Base-by-base conservation (phyloP, 2,888 invertebrate species). In the Tricholauxania praeusta region DNA sequence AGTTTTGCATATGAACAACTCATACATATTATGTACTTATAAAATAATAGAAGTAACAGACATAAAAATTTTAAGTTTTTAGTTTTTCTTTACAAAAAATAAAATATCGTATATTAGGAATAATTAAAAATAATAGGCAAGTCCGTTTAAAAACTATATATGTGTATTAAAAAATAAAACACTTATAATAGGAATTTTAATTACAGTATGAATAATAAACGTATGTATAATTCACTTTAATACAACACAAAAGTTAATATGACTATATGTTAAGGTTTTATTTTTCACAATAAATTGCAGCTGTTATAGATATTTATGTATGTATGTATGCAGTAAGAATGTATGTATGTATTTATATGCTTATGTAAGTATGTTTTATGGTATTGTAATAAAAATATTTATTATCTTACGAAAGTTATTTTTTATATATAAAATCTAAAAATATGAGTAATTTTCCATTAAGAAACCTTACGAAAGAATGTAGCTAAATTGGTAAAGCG, bases 91-190 rank as follows among this genome's bases (percentile, higher is more conserved):
- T 55, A 67, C 55, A 67, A 47, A 62, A 72, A 53, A 12, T 55
- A 55, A 53, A 67, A 62, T 32, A 55, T 67, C 47, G 53, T 60
- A 19, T 28, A 60, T 22, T 72, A 72, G 14, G 4, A 28, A 51
- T 73, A 67, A 68, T 64, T 59, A 69, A 69, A 63, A 12, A 68
- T 17, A 73, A 65, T 49, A 69, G 65, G 65, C 59, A 69, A 69
- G 59, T 69, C 60, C 64, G 73, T 68, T 51, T 65, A 59, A 66
- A 65, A 28, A 52, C 65, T 28, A 52, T 3, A 72, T 59, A 71
- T 22, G 22, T 55, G 59, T 60, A 69, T 32, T 53, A 48, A 48
- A 17, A 32, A 53, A 53, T 55, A 68, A 47, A 55, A 39, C 14
- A 59, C 19, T 53, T 68, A 59, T 22, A 8, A 39, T 57, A 57